phyloP scores from a whole-genome alignment of 2,113 vertebrate genomes.

The Nannobrachium achirus region DNA sequence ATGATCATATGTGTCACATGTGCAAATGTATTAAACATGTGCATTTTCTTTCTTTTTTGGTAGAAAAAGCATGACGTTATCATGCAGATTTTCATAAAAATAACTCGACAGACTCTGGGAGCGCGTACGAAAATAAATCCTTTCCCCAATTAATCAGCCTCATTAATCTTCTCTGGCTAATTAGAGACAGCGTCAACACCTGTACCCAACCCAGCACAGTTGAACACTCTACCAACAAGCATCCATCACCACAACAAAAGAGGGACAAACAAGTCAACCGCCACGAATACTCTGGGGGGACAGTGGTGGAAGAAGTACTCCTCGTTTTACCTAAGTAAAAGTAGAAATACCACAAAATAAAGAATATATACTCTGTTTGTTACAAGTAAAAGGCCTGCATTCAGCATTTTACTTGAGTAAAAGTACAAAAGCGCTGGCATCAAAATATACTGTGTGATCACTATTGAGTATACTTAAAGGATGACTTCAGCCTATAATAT shows the following conservation, averaged over 20 bases:
- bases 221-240: slow-evolving; percentile 27
- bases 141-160: slow-evolving; percentile 34
- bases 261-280: slow-evolving; percentile 33
- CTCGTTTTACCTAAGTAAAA: neutral
- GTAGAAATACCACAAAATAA: too few species aligned
- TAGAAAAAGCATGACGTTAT: slow-evolving; percentile 6
- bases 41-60: too few species aligned
- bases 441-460: too few species aligned
- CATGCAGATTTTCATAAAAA: slow-evolving; percentile 42
- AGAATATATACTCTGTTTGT: too few species aligned
- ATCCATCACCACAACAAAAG: slow-evolving; percentile 41
- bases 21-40: too few species aligned
- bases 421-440: too few species aligned
- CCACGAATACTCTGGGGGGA: too few species aligned
- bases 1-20: too few species aligned
- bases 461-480: too few species aligned
- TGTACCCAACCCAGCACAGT: slow-evolving; percentile 22
- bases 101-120: slow-evolving; percentile 10
- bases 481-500: too few species aligned
- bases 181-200: slow-evolving; percentile 44
- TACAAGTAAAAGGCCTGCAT: too few species aligned
- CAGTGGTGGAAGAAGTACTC: slow-evolving; percentile 8
- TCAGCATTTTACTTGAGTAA: too few species aligned
- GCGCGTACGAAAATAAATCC: slow-evolving; percentile 2
- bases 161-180: slow-evolving; percentile 58